These are phyloP conservation scores for Camponotus pennsylvanicus DNA, from an alignment of 1,140 invertebrate species.

Conservation along the genomic window DNA sequence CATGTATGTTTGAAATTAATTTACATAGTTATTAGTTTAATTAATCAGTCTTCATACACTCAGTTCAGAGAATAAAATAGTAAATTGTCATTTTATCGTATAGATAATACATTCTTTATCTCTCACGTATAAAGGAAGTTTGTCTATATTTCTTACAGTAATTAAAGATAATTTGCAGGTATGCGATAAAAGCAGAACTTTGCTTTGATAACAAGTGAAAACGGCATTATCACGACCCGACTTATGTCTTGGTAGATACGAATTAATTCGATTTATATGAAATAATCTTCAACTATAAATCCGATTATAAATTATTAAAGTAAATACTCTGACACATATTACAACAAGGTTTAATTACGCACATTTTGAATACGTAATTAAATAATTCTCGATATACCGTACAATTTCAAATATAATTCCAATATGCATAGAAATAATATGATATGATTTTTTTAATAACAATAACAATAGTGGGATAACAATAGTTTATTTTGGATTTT, in stretches of 20 bases:
- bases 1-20: background rate
- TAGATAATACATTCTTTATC: background rate
- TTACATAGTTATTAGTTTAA: background rate
- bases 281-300: too few relatives aligned
- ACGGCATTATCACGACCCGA: background rate
- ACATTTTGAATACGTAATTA: background rate
- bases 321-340: background rate
- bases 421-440: background rate
- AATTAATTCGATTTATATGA: too few relatives aligned
- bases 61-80: background rate
- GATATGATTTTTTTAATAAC: background rate
- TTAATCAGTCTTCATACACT: background rate
- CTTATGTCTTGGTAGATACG: too few relatives aligned
- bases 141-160: background rate
- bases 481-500: background rate
- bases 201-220: background rate
- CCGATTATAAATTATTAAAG: too few relatives aligned
- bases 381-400: background rate
- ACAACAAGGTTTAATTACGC: background rate
- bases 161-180: background rate
- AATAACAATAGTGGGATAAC: background rate
- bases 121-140: too few relatives aligned
- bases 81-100: background rate
- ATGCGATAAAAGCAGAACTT: background rate
- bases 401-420: background rate